These are phyloP conservation scores for Barbus barbus DNA, from an alignment of 2,113 vertebrate genomes.

Conservation along the genomic window DNA sequence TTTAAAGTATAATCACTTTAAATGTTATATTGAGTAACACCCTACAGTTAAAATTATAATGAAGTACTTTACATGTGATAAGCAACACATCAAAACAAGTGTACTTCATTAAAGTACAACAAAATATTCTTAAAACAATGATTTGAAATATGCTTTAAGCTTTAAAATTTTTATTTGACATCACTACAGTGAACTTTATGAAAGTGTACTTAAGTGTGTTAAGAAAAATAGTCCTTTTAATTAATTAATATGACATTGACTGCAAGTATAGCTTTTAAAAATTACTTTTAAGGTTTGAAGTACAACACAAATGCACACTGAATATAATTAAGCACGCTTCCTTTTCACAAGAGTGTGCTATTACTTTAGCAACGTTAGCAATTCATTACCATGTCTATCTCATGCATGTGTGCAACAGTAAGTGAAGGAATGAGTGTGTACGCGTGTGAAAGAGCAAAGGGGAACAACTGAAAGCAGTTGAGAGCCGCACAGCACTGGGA, in stretches of 20 bases:
- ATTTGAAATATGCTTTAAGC: not conserved
- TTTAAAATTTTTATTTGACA: not conserved
- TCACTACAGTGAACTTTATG: not conserved
- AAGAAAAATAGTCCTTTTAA: not conserved
- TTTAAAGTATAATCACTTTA: not conserved
- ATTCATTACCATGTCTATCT: not conserved
- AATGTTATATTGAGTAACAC: no score
- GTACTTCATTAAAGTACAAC: no score
- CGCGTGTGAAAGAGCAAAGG: not conserved
- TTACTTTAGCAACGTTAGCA: slow-evolving; percentile 2
- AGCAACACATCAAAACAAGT: no score
- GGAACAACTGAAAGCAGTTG: slow-evolving; percentile 20
- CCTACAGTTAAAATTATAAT: not conserved
- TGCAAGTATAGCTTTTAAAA: not conserved
- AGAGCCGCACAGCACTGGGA: not conserved
- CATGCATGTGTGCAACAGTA: not conserved
- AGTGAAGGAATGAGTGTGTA: not conserved
- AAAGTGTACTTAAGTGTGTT: not conserved
- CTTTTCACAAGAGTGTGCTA: not conserved
- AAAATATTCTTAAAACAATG: not conserved
- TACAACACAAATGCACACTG: not conserved
- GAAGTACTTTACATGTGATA: not conserved
- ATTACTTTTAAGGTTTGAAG: not conserved
- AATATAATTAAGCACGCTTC: not conserved
- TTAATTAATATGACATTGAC: not conserved